Conservation (phyloP, 2,888 invertebrate genomes). For the Synergus gifuensis region DNA sequence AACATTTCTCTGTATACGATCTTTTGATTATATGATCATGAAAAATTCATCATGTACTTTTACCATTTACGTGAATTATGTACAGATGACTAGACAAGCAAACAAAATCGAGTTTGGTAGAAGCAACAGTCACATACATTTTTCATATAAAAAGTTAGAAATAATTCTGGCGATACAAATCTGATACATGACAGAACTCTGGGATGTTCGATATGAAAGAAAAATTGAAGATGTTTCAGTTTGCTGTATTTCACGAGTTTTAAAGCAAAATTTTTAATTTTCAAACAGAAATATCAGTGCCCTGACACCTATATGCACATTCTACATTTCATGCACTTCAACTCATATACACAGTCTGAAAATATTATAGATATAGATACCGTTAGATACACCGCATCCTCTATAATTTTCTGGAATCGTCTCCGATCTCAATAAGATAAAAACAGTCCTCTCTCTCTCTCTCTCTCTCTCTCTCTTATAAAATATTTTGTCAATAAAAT, state of each 20-base stretch:
- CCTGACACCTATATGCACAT: background rate
- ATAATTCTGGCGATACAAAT: background rate
- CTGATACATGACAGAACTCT: background rate
- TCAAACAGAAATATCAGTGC: background rate
- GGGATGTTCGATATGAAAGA: background rate
- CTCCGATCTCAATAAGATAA: background rate
- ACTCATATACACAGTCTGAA: background rate
- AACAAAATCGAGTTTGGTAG: background rate
- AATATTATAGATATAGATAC: background rate
- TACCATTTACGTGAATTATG: background rate
- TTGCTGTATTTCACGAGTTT: background rate
- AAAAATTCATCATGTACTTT: conserved; percentile 2
- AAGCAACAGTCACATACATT: background rate
- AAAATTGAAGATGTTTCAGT: background rate
- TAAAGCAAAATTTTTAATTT: too few species aligned
- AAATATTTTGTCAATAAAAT: background rate
- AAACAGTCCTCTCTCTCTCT: too few species aligned
- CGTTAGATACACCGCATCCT: conserved; percentile 1
- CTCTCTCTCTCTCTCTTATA: background rate
- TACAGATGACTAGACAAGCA: background rate
- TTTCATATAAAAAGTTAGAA: background rate
- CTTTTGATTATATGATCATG: background rate
- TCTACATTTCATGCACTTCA: background rate
- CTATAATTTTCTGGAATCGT: conserved; percentile 2
- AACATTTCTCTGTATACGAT: background rate